A percentile compares a stretch with the other conserved stretches of the same genome.
Evolutionary conservation across 2,888 invertebrate genomes (phyloP).

Genomic region (Schrankia costaestrigalis): DNA sequence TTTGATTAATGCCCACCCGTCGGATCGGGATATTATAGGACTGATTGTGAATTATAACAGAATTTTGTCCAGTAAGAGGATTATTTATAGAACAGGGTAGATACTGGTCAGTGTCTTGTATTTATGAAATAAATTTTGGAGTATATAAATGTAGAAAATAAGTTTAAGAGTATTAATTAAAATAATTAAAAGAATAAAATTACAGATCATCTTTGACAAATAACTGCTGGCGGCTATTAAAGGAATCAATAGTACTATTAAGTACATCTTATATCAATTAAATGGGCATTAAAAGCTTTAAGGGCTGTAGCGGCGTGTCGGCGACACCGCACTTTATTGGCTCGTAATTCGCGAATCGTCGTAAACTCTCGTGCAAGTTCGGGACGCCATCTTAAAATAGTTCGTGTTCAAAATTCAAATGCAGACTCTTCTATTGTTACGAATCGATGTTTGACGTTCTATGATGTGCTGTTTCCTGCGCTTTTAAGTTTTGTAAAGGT

Average conservation of each 20-base stretch:
- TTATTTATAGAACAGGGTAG: slow-evolving; percentile 66
- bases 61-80: slow-evolving; percentile 66
- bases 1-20: slow-evolving; percentile 71
- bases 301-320: slow-evolving; percentile 51
- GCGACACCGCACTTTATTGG: slow-evolving; percentile 57
- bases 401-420: slow-evolving; percentile 47
- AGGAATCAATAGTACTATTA: slow-evolving; percentile 36
- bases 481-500: slow-evolving; percentile 25
- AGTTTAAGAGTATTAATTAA: slow-evolving; percentile 10
- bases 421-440: slow-evolving; percentile 42
- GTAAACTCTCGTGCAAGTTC: slow-evolving; percentile 53
- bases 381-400: slow-evolving; percentile 63
- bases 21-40: slow-evolving; percentile 64
- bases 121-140: slow-evolving; percentile 32
- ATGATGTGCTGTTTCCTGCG: slow-evolving; percentile 38
- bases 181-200: slow-evolving; percentile 25
- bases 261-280: slow-evolving; percentile 54
- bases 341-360: slow-evolving; percentile 61
- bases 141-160: slow-evolving; percentile 8
- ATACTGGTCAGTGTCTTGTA: slow-evolving; percentile 39
- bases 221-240: slow-evolving; percentile 25
- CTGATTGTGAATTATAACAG: slow-evolving; percentile 70
- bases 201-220: slow-evolving; percentile 30
- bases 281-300: slow-evolving; percentile 52
- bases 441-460: slow-evolving; percentile 40